These are phyloP conservation scores for Probaryconus sp. DNA, from an alignment of 1,140 invertebrate species.

Conservation along the genomic window DNA sequence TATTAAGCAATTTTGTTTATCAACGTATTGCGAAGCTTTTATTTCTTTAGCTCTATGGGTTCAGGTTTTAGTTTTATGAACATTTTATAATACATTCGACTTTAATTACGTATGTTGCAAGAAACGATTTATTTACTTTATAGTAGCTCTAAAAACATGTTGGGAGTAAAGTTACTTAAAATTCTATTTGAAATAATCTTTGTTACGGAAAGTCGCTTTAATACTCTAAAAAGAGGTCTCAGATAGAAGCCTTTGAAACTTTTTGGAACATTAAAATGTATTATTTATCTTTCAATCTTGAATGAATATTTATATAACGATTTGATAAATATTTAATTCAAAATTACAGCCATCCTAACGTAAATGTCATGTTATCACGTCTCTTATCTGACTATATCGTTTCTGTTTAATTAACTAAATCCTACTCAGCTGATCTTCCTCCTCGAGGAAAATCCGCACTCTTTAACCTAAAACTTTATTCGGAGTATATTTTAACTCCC, in stretches of 20 bases:
- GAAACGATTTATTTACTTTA: neutral
- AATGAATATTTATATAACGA: slow-evolving; percentile 23
- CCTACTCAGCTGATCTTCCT: neutral
- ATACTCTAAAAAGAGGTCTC: slow-evolving; percentile 19
- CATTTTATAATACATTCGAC: too few relatives aligned
- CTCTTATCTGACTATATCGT: slow-evolving; percentile 6
- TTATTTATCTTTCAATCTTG: slow-evolving; percentile 37
- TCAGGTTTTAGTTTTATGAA: too few relatives aligned
- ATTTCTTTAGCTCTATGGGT: too few relatives aligned
- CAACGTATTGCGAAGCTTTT: too few relatives aligned
- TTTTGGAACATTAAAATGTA: slow-evolving; percentile 22
- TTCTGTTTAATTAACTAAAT: slow-evolving; percentile 31
- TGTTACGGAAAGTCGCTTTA: neutral
- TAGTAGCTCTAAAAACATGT: neutral
- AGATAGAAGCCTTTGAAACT: slow-evolving; percentile 16
- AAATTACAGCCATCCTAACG: slow-evolving; percentile 11
- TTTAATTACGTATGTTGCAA: too few relatives aligned
- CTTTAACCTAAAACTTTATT: slow-evolving; percentile 1
- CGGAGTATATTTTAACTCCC: slow-evolving; percentile 2
- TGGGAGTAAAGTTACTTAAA: slow-evolving; percentile 20
- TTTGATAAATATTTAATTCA: slow-evolving; percentile 38
- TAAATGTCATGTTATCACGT: slow-evolving; percentile 3
- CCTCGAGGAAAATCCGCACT: slow-evolving; percentile 7
- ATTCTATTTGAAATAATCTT: neutral
- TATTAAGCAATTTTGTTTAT: too few relatives aligned